These are phyloP conservation scores for Trypoxylon attenuatum DNA, from an alignment of 2,888 invertebrate genomes.

Conservation along the genomic window DNA sequence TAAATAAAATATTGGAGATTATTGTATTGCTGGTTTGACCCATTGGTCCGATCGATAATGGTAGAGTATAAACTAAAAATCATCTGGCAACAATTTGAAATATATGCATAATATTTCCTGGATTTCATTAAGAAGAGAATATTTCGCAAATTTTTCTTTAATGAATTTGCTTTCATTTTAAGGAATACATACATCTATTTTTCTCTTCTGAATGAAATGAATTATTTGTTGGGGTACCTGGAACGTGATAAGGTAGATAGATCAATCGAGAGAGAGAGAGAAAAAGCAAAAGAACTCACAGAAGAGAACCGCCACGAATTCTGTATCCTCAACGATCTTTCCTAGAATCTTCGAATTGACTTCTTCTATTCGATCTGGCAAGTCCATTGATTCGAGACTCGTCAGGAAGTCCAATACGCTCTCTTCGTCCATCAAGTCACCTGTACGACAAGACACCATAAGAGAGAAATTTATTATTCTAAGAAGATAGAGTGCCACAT, in stretches of 20 bases:
- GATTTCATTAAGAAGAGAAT: conserved; percentile 6
- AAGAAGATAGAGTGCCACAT: no score
- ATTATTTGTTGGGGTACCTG: no score
- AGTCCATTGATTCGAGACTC: conserved; percentile 95
- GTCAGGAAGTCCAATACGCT: conserved; percentile 94
- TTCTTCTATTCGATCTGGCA: conserved; percentile 96
- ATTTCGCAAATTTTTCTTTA: background rate
- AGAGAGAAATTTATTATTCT: background rate
- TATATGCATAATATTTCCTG: background rate
- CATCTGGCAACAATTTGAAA: background rate
- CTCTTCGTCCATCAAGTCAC: conserved; percentile 96
- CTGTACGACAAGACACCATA: conserved; percentile 73
- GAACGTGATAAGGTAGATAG: no score
- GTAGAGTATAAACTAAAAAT: background rate
- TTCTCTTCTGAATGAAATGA: conserved; percentile 11
- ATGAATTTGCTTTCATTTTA: background rate
- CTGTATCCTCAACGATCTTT: conserved; percentile 93
- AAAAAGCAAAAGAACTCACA: conserved; percentile 88
- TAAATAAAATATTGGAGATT: background rate
- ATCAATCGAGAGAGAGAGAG: conserved; percentile 1
- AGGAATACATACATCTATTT: background rate
- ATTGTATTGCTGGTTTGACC: conserved; percentile 26
- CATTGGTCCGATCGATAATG: background rate
- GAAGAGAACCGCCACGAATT: conserved; percentile 94
- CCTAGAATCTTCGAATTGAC: conserved; percentile 92